Evolutionary conservation across 2,113 vertebrate genomes (phyloP).

Genomic region (Chelonoidis abingdonii): DNA sequence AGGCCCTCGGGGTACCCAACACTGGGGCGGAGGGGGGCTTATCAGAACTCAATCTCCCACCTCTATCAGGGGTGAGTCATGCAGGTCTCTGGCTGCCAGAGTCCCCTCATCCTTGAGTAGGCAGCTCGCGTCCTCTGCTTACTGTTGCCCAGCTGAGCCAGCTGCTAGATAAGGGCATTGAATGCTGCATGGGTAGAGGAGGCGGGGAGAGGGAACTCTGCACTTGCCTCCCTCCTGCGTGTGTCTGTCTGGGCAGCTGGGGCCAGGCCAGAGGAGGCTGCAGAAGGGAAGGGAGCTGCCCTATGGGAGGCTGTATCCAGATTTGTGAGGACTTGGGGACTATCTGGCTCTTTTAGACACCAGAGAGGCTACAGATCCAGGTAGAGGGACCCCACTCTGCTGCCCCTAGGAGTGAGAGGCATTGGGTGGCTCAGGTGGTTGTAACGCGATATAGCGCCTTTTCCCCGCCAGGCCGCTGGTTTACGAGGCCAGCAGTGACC

Average conservation of each 20-base stretch:
- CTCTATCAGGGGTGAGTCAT: not conserved
- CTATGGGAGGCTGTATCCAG: not conserved
- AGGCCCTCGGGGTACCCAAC: no score
- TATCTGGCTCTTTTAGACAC: not conserved
- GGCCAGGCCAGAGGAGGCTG: not conserved
- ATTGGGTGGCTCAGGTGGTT: no score
- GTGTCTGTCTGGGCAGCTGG: slow-evolving; percentile 12
- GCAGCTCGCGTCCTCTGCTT: not conserved
- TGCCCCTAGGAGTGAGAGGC: no score
- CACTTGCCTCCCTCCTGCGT: not conserved
- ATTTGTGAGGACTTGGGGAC: not conserved
- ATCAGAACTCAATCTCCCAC: no score
- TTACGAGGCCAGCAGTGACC: no score
- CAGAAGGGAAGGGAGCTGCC: not conserved
- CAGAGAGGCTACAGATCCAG: not conserved
- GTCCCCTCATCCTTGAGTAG: not conserved
- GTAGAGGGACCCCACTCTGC: not conserved
- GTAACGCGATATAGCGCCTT: not conserved
- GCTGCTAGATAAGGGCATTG: not conserved
- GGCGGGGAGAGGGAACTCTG: not conserved
- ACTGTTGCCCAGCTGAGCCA: not conserved
- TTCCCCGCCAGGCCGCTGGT: not conserved
- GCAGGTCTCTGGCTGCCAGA: not conserved
- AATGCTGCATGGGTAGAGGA: not conserved
- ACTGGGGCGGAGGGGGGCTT: no score